Base-by-base conservation (phyloP, 2,797 vertebrate genomes). In the Psittacula derbiana region DNA sequence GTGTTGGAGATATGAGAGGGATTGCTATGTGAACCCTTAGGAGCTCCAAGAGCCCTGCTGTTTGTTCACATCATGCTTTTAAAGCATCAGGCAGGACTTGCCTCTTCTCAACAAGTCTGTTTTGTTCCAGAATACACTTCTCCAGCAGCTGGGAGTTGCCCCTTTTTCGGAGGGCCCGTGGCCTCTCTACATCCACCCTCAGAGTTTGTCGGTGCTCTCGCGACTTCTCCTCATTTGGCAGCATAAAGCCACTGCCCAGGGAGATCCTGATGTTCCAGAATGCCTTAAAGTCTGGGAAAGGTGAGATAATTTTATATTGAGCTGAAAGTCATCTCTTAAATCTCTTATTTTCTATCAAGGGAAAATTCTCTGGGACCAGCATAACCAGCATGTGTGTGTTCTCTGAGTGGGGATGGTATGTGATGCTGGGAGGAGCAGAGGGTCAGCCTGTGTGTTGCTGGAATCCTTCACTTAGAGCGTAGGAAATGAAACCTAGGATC, bases 261-360 rank as follows among this genome's bases (percentile, higher is more conserved):
- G 99, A 69, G 99, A 99, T 65, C 99, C 99, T 11, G 99, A 99
- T 3, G 99, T 99, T 36, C 98, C 99, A 1, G 99, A 99, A 96
- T 99, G 99, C 95, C 98, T 99, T 96, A 99, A 99, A 96, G 99
- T 99, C 74, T 99, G 99, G 99, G 99, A 99, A 98, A 99, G 99
- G 99, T 99, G 98, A 97, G 97, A 36, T 28, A 16, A 40, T 23
- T 50, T 41, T 25, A 8, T 61, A 8, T 43, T 18, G 30, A 61
- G 28, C 33, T 83, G n/a, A 14, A 69, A 65, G 10, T 58, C 11
- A 6, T 16, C 20, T 82, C 73, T 78, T 58, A 13, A 7, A 19
- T 75, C 28, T 49, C 38, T 66, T 4, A 3, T 72, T 64, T 91
- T 44, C n/a, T 81, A 1, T 53, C 50, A 36, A 16, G 43, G 49